Conservation (phyloP, 2,113 vertebrate species). For the Tachycineta bicolor region DNA sequence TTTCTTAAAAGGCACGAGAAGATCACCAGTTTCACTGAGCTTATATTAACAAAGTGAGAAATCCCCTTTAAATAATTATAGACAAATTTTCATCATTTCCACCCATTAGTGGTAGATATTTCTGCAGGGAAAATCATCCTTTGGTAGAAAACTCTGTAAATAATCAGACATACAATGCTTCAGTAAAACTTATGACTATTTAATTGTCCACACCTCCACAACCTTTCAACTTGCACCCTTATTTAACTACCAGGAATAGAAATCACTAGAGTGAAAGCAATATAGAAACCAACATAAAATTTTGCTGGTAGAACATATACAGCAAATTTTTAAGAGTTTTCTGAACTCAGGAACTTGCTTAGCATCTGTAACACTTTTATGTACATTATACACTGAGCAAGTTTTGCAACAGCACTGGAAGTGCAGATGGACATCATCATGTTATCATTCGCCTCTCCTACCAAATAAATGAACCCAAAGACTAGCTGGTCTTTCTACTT, state of each 20-base stretch:
- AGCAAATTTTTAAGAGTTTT: not conserved
- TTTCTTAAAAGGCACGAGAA: not conserved
- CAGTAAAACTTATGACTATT: not conserved
- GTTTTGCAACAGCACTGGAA: not conserved
- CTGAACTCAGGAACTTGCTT: not conserved
- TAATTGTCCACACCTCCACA: not conserved
- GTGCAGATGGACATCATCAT: not conserved
- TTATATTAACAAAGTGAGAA: not conserved
- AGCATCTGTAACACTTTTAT: not conserved
- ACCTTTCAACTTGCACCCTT: not conserved
- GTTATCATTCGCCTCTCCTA: not conserved
- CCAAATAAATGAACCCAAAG: not conserved
- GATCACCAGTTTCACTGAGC: not conserved
- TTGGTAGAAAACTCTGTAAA: not conserved
- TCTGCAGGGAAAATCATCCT: not conserved
- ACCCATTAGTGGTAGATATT: not conserved
- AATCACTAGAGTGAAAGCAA: not conserved
- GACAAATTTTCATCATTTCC: not conserved
- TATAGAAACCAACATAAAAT: not conserved
- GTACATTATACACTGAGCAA: fast-evolving
- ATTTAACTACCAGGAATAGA: not conserved
- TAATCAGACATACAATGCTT: not conserved
- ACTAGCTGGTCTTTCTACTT: not conserved
- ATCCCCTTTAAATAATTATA: not conserved
- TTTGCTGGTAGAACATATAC: not conserved